These are phyloP conservation scores for Marmota monax DNA, from an alignment of 2,113 vertebrate genomes.

Conservation along the genomic window DNA sequence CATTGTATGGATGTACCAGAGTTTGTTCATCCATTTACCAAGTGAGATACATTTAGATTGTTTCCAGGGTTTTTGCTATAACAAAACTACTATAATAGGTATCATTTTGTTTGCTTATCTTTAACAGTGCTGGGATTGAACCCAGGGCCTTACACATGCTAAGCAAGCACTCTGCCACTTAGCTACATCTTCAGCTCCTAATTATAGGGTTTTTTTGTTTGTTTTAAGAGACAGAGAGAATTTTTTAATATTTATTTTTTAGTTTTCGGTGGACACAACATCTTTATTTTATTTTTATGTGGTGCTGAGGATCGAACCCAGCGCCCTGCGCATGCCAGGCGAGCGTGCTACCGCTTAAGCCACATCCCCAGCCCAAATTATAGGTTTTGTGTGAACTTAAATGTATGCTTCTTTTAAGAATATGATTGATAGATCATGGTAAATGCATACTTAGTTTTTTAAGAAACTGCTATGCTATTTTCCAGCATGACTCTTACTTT, in stretches of 20 bases:
- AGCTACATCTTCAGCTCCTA: background rate
- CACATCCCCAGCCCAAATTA: background rate
- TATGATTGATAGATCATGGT: background rate
- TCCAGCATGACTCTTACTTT: background rate
- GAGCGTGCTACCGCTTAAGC: background rate
- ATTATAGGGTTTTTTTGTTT: background rate
- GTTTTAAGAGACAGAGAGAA: too few relatives aligned
- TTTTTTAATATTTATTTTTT: too few relatives aligned
- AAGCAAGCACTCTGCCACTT: too few relatives aligned
- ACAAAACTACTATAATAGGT: background rate
- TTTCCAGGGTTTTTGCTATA: conserved; percentile 2
- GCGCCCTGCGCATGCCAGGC: background rate
- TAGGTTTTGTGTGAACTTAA: background rate
- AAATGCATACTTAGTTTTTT: conserved; percentile 19
- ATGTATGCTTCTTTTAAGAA: conserved; percentile 11
- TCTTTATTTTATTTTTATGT: too few relatives aligned
- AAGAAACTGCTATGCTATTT: conserved; percentile 23
- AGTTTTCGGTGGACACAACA: too few relatives aligned
- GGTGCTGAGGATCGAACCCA: too few relatives aligned
- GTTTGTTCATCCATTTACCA: background rate
- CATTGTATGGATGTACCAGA: background rate
- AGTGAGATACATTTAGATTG: background rate
- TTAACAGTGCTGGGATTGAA: background rate
- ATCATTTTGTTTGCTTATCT: background rate
- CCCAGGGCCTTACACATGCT: background rate